A percentile compares a stretch with the other conserved stretches of the same genome.
phyloP scores from a whole-genome alignment of 2,113 vertebrate genomes.

The Alexandromys fortis region DNA sequence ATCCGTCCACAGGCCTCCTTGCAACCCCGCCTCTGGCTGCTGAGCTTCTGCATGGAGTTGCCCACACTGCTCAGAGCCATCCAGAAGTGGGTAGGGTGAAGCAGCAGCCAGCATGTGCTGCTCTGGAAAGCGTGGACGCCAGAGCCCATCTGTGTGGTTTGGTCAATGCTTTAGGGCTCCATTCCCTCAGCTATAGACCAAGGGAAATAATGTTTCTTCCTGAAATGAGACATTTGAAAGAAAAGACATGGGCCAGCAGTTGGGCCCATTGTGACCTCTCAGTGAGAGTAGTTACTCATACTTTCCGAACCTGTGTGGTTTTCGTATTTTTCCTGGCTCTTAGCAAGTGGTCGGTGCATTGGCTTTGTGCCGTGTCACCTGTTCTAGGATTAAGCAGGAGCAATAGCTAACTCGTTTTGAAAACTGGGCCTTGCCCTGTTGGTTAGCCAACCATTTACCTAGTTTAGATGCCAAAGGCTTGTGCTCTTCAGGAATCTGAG shows the following conservation, averaged over 20 bases:
- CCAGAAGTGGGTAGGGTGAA: rapidly evolving
- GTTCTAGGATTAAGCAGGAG: not conserved
- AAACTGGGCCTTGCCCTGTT: not conserved
- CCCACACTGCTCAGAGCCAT: not conserved
- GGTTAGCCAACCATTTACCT: conserved; percentile 58
- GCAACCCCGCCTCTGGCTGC: not conserved
- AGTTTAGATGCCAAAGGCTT: conserved; percentile 35
- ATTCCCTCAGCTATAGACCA: not conserved
- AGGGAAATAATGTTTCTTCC: not conserved
- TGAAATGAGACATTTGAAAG: not conserved
- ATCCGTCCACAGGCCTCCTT: not conserved
- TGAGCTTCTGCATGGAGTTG: not conserved
- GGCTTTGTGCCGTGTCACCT: not conserved
- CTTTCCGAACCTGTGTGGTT: not conserved
- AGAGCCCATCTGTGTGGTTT: not conserved
- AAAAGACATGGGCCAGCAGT: not conserved
- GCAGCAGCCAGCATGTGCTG: not conserved
- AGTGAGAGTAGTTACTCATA: not conserved
- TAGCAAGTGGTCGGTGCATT: not conserved
- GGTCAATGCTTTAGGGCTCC: not conserved
- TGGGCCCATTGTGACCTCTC: not conserved
- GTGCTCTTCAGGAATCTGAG: conserved; percentile 45
- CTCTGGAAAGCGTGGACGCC: not conserved
- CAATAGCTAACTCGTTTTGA: conserved; percentile 1
- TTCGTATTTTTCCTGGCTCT: not conserved